Base-by-base conservation (phyloP, 2,888 invertebrate species). In the Epiblema foenella region DNA sequence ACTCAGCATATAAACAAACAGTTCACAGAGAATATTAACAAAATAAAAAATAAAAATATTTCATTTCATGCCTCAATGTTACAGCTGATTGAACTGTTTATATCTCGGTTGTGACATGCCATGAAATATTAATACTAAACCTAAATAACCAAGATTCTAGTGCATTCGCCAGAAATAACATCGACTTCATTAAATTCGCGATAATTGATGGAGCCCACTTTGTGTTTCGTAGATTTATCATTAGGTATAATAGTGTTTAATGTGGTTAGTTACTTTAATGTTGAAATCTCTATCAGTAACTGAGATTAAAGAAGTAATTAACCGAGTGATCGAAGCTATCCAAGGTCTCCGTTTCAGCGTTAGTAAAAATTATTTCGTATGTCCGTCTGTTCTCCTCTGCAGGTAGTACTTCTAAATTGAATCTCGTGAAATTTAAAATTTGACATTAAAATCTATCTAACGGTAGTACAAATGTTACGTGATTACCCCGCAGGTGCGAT, bases 181-280 rank as follows among this genome's bases (percentile, higher is more conserved):
- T 11, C 46, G 12, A n/a, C 46, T 60, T 54, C 52, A 58, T 65
- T 59, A 39, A 56, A 37, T 37, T 49, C 10, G 33, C 9, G 39
- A 37, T 70, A 60, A 70, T 54, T 70, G 64, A 69, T 69, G 7
- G 57, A 37, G 64, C 1, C 15, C 37, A 70, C 66, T 70, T 66
- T 66, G 70, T 66, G 60, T 24, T 20, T 2, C 24, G 39, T 0
- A 33, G 20, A 42, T 29, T 46, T n/a, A 54, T 56, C 56, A 62
- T 46, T 62, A n/a, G n/a, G n/a, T n/a, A 56, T 63, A 56, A 68
- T 62, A 46, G 68, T 20, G 54, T 56, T 56, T 68, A 54, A 57
- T 69, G 49, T 49, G 42, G 54, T 46, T 68, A 62, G 60, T 62
- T 62, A 56, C 24, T 60, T 46, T 49, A 56, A 65, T 51, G 37